Percentiles rank a stretch among this genome's conserved stretches.
These are phyloP conservation scores for Melinaea menophilus DNA, from an alignment of 2,888 invertebrate genomes.

Conservation along the genomic window DNA sequence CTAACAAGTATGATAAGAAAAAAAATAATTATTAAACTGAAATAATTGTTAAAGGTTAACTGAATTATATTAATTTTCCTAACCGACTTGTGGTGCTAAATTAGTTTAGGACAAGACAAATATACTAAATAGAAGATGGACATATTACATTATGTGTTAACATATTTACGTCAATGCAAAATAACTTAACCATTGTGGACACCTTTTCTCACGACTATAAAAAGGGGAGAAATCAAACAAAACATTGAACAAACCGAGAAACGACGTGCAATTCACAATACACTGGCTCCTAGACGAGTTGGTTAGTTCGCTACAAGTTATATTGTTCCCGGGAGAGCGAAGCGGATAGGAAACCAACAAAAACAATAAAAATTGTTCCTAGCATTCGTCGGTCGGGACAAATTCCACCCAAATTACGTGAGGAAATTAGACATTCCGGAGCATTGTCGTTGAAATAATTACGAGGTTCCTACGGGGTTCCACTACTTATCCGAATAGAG, in stretches of 20 bases:
- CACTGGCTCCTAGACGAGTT: constrained; percentile 62
- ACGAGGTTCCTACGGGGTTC: constrained; percentile 46
- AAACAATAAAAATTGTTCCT: constrained; percentile 75
- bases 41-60: too few species aligned
- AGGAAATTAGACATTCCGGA: constrained; percentile 76
- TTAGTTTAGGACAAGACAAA: too few species aligned
- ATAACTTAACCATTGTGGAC: constrained; percentile 1
- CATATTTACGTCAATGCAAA: background rate
- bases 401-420: constrained; percentile 75
- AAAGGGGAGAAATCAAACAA: constrained; percentile 38
- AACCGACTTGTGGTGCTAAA: too few species aligned
- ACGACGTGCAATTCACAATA: constrained; percentile 71
- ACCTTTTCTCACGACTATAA: constrained; percentile 21
- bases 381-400: constrained; percentile 65
- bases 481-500: constrained; percentile 43
- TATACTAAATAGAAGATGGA: too few species aligned
- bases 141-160: too few species aligned
- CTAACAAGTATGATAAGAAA: too few species aligned
- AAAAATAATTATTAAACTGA: too few species aligned
- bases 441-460: constrained; percentile 69
- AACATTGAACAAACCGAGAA: constrained; percentile 38
- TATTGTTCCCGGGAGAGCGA: constrained; percentile 66
- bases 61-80: too few species aligned
- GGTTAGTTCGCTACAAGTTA: constrained; percentile 64
- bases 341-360: constrained; percentile 73